These are phyloP conservation scores for Actinia equina DNA, from an alignment of 64 coral and sea anemone genomes.

Conservation along the genomic window DNA sequence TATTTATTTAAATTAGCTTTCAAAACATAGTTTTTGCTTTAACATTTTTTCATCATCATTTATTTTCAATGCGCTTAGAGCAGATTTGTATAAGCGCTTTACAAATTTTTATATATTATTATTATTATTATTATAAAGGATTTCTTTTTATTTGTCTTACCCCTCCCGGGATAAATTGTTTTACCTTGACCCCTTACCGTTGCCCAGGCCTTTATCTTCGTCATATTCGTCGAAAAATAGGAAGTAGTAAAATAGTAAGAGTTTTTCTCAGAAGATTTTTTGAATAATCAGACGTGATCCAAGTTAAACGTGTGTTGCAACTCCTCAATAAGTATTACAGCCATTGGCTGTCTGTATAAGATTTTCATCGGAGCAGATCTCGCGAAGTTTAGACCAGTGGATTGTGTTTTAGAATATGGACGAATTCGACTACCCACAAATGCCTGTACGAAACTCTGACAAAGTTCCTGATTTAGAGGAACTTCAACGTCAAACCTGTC, in stretches of 20 bases:
- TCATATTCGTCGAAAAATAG: conserved; percentile 6
- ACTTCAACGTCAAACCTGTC: conserved; percentile 48
- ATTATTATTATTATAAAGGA: no score
- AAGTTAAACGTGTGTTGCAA: not conserved
- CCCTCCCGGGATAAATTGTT: not conserved
- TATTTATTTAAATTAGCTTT: no score
- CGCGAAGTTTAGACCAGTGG: not conserved
- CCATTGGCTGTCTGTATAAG: not conserved
- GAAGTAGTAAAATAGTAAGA: not conserved
- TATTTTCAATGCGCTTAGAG: no score
- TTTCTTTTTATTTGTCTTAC: not conserved
- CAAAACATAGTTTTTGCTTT: no score
- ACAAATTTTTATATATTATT: no score
- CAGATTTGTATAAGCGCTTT: no score
- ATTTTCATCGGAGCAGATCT: not conserved
- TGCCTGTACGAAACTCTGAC: conserved; percentile 52
- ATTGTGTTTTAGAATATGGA: conserved; percentile 16
- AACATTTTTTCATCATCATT: no score
- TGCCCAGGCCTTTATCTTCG: not conserved
- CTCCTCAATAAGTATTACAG: not conserved
- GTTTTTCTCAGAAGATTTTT: not conserved
- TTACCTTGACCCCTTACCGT: not conserved
- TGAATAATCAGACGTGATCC: not conserved
- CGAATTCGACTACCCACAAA: conserved; percentile 21
- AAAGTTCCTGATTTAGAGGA: conserved; percentile 25